phyloP scores from a whole-genome alignment of 1,140 invertebrate species.

The Archegozetes longisetosus region DNA sequence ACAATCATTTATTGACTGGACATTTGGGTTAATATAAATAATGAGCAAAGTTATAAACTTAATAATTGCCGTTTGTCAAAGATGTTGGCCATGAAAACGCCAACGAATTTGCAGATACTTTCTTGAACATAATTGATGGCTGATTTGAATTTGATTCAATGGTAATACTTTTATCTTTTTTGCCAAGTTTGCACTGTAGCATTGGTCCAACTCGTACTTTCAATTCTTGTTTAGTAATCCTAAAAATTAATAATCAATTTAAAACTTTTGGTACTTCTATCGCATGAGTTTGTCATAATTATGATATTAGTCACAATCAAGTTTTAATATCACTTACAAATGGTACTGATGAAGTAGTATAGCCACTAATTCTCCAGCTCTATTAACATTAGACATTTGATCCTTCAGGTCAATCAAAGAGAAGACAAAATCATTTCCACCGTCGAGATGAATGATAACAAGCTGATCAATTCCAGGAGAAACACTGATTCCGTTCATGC shows the following conservation, averaged over 20 bases:
- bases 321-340: constrained; percentile 24
- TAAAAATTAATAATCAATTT: not conserved
- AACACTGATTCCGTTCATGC: constrained; percentile 63
- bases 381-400: constrained; percentile 32
- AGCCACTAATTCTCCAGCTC: constrained; percentile 70
- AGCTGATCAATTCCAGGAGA: constrained; percentile 72
- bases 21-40: no score
- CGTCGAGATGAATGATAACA: constrained; percentile 67
- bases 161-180: not conserved
- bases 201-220: not conserved
- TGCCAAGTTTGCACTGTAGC: not conserved
- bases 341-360: constrained; percentile 37
- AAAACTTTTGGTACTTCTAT: no score
- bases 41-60: no score
- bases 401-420: constrained; percentile 36
- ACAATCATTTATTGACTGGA: no score
- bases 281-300: not conserved
- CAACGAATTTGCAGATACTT: not conserved
- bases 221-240: not conserved
- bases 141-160: not conserved
- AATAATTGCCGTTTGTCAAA: not conserved
- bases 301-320: not conserved
- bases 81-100: not conserved
- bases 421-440: constrained; percentile 77
- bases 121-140: constrained; percentile 3